A percentile compares a stretch with the other conserved stretches of the same genome.
phyloP scores from a whole-genome alignment of 2,888 invertebrate genomes.

The Pherbina coryleti region DNA sequence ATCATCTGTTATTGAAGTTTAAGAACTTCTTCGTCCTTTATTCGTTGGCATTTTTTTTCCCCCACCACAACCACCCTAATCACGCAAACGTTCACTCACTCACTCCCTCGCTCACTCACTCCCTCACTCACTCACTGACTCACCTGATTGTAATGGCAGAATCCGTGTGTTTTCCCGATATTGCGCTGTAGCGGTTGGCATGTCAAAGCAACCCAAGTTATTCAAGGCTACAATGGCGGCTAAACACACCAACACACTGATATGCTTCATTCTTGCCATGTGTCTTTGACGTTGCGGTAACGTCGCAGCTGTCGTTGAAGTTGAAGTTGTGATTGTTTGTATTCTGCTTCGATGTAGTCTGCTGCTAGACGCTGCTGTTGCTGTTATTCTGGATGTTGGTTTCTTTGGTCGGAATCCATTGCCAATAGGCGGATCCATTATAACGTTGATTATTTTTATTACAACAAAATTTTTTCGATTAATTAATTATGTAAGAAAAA shows the following conservation, averaged over 20 bases:
- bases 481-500: conserved; percentile 36
- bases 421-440: conserved; percentile 66
- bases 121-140: conserved; percentile 40
- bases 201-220: conserved; percentile 59
- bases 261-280: conserved; percentile 45
- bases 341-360: conserved; percentile 26
- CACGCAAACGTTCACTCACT: too few relatives aligned
- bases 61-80: too few relatives aligned
- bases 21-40: too few relatives aligned
- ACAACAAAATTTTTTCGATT: conserved; percentile 9
- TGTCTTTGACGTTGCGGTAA: conserved; percentile 11
- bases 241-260: conserved; percentile 58
- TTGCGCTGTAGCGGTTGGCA: conserved; percentile 54
- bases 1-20: too few relatives aligned
- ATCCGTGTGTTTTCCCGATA: conserved; percentile 56
- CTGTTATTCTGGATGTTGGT: conserved; percentile 50
- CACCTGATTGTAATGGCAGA: conserved; percentile 64
- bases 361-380: conserved; percentile 33
- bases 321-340: conserved; percentile 19
- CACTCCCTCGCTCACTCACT: too few relatives aligned
- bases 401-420: conserved; percentile 64
- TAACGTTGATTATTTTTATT: conserved; percentile 46
- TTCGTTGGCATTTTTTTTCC: too few relatives aligned
- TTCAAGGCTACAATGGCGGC: conserved; percentile 61
- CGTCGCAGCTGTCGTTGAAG: neutral